Percentiles rank a stretch among this genome's conserved stretches.
phyloP scores from a whole-genome alignment of 2,888 invertebrate species.

The Clostera curtula region DNA sequence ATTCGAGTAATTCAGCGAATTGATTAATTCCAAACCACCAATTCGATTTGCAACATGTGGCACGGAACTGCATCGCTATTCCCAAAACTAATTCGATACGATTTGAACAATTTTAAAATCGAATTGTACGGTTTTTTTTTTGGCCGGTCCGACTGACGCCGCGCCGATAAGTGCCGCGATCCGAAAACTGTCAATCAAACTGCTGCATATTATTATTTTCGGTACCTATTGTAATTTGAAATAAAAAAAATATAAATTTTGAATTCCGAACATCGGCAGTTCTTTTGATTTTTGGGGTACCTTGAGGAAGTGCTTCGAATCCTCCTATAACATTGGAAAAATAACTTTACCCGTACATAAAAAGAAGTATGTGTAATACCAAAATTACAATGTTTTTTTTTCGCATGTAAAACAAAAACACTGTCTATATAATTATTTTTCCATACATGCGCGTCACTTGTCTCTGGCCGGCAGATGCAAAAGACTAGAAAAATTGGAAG shows the following conservation, averaged over 20 bases:
- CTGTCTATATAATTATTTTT: too few relatives aligned
- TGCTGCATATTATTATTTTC: constrained; percentile 28
- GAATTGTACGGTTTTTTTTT: constrained; percentile 27
- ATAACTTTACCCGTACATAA: too few relatives aligned
- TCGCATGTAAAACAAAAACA: too few relatives aligned
- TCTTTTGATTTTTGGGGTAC: constrained; percentile 18
- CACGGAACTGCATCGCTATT: constrained; percentile 67
- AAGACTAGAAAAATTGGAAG: too few relatives aligned
- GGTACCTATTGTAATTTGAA: constrained; percentile 29
- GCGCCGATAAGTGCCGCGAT: constrained; percentile 19
- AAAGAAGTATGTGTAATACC: too few relatives aligned
- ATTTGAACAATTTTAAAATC: constrained; percentile 32
- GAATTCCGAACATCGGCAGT: constrained; percentile 23
- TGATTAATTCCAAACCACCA: constrained; percentile 25
- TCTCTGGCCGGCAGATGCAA: too few relatives aligned
- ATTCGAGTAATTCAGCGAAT: constrained; percentile 9
- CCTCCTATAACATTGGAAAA: too few relatives aligned
- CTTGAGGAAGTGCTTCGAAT: too few relatives aligned
- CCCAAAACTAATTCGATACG: constrained; percentile 60
- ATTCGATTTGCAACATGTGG: constrained; percentile 61
- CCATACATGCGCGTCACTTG: too few relatives aligned
- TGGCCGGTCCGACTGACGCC: constrained; percentile 21
- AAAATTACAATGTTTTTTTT: too few relatives aligned
- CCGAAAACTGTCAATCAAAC: constrained; percentile 30
- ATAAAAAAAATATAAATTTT: constrained; percentile 22